Conservation (phyloP, 1,140 invertebrate species). For the Parapsyche elsis region DNA sequence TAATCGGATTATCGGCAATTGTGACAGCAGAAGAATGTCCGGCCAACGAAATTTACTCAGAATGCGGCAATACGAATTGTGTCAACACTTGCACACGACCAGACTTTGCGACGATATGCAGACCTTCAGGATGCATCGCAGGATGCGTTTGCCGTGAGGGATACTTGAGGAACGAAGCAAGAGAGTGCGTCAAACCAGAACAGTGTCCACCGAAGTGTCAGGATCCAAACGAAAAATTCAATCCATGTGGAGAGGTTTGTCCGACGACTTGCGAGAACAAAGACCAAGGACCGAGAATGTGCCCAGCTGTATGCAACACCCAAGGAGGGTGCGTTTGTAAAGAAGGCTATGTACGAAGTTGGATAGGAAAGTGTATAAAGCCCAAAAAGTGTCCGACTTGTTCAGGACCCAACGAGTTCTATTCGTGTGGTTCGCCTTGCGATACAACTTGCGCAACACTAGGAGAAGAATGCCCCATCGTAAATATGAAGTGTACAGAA, state of each 20-base stretch:
- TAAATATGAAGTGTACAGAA: constrained; percentile 65
- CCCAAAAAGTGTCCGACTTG: constrained; percentile 30
- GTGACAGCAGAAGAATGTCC: no score
- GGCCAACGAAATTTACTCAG: no score
- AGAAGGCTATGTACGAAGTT: constrained; percentile 19
- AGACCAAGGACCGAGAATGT: background rate
- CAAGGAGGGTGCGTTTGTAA: constrained; percentile 42
- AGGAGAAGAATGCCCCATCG: constrained; percentile 62
- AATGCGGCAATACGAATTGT: constrained; percentile 39
- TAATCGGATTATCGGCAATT: no score
- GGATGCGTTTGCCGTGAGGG: constrained; percentile 26
- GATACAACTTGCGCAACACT: constrained; percentile 62
- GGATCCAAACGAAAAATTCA: no score
- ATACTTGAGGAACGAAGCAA: background rate
- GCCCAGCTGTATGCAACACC: constrained; percentile 13
- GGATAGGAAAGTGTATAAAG: constrained; percentile 33
- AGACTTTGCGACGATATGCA: background rate
- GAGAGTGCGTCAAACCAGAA: constrained; percentile 2
- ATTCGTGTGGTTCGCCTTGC: constrained; percentile 62
- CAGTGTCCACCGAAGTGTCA: background rate
- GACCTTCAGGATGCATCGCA: background rate
- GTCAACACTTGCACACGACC: constrained; percentile 44
- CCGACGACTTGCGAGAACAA: constrained; percentile 38
- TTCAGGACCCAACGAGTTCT: constrained; percentile 60
- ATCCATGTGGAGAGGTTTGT: background rate